Percentiles rank a stretch among this genome's conserved stretches.
Conservation (phyloP, 2,888 invertebrate genomes). For the Oscheius sp. region DNA sequence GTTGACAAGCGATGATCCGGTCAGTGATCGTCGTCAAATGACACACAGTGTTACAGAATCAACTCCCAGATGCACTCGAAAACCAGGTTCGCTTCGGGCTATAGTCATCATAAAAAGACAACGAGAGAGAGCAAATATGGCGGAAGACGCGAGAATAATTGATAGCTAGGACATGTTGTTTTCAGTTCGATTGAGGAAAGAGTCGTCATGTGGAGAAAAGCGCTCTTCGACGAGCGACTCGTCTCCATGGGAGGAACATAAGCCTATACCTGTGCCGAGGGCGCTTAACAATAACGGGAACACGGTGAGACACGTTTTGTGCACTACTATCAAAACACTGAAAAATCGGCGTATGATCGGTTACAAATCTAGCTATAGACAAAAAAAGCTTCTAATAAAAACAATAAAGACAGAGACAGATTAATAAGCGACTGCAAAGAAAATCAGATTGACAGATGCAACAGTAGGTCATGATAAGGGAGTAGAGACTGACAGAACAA, state of each 20-base stretch:
- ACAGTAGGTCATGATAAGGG: no score
- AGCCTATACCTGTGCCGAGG: slow-evolving; percentile 59
- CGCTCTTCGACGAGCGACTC: slow-evolving; percentile 61
- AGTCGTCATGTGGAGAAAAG: slow-evolving; percentile 36
- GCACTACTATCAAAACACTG: no score
- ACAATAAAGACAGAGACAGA: no score
- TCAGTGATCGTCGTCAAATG: slow-evolving; percentile 51
- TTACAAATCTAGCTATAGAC: no score
- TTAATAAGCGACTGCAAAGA: no score
- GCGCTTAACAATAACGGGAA: slow-evolving; percentile 33
- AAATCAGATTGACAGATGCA: no score
- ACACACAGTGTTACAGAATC: slow-evolving; percentile 40
- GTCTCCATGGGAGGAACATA: slow-evolving; percentile 60
- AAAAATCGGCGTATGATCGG: no score
- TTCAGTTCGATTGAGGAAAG: slow-evolving; percentile 36
- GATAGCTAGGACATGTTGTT: slow-evolving; percentile 16
- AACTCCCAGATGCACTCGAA: slow-evolving; percentile 52
- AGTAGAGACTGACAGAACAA: not conserved
- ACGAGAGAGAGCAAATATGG: slow-evolving; percentile 27
- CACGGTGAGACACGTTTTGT: not conserved
- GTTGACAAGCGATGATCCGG: slow-evolving; percentile 64
- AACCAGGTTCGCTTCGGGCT: slow-evolving; percentile 32
- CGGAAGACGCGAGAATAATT: slow-evolving; percentile 32
- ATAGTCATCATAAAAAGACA: slow-evolving; percentile 20
- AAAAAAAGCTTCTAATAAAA: no score